phyloP scores from a whole-genome alignment of 2,797 vertebrate genomes.

The Chaetodon trifasciatus region DNA sequence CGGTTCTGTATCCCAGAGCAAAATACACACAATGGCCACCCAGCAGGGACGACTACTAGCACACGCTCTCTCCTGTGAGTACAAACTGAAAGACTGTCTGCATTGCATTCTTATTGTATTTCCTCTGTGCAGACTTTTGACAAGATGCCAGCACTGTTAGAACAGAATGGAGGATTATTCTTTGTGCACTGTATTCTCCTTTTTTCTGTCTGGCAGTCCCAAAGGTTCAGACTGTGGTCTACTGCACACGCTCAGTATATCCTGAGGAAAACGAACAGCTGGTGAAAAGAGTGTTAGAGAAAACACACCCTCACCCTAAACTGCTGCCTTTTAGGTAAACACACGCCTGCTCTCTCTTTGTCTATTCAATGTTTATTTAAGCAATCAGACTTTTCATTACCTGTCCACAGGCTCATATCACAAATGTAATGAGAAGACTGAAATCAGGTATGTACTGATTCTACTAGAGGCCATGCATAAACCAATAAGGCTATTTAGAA shows the following conservation, averaged over 20 bases:
- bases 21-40: slow-evolving; percentile 83
- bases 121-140: neutral
- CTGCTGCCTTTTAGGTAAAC: slow-evolving; percentile 89
- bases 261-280: slow-evolving; percentile 93
- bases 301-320: slow-evolving; percentile 82
- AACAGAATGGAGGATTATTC: neutral
- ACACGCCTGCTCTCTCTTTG: slow-evolving; percentile 13
- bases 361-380: slow-evolving; percentile 24
- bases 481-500: neutral
- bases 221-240: slow-evolving; percentile 91
- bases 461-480: neutral
- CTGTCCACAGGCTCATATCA: slow-evolving; percentile 20
- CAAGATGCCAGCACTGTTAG: neutral
- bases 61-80: slow-evolving; percentile 92
- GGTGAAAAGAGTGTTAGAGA: slow-evolving; percentile 88
- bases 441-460: neutral
- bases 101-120: neutral
- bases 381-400: slow-evolving; percentile 16
- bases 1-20: slow-evolving; percentile 86
- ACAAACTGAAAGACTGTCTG: neutral
- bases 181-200: neutral
- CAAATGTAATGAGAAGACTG: slow-evolving; percentile 13
- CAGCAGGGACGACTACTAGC: slow-evolving; percentile 87
- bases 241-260: slow-evolving; percentile 93
- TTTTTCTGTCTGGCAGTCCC: slow-evolving; percentile 82